Percentiles rank a stretch among this genome's conserved stretches.
phyloP scores from a whole-genome alignment of 2,888 invertebrate species.

The Leptopilina myrica region DNA sequence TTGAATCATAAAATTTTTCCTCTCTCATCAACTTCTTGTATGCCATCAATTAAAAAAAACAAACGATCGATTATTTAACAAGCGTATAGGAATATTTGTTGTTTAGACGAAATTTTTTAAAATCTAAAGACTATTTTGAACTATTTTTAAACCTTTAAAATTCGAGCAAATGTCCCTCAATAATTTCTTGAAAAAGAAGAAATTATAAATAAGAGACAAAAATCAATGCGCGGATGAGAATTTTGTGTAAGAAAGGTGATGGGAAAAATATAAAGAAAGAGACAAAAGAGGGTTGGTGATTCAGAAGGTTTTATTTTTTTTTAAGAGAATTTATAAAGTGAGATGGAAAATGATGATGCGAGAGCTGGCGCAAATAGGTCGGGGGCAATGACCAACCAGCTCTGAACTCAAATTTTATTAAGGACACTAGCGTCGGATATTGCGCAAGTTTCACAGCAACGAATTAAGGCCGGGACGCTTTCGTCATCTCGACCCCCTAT shows the following conservation, averaged over 20 bases:
- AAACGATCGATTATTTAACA: too few relatives aligned
- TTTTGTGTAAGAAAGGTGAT: slow-evolving; percentile 12
- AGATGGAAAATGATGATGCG: slow-evolving; percentile 31
- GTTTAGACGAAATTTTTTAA: too few relatives aligned
- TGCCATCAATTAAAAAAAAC: too few relatives aligned
- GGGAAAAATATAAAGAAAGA: slow-evolving; percentile 21
- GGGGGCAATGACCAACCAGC: slow-evolving; percentile 51
- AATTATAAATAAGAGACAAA: background rate
- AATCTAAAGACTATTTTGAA: too few relatives aligned
- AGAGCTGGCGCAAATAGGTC: slow-evolving; percentile 51
- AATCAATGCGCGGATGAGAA: background rate
- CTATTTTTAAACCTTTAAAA: too few relatives aligned
- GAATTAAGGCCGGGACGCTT: slow-evolving; percentile 35
- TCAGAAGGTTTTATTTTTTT: background rate
- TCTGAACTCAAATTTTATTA: slow-evolving; percentile 54
- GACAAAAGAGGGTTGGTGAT: background rate
- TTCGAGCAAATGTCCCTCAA: too few relatives aligned
- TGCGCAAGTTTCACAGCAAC: slow-evolving; percentile 47
- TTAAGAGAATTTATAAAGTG: background rate
- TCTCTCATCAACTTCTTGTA: too few relatives aligned
- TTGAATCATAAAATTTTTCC: too few relatives aligned
- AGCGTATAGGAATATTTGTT: too few relatives aligned
- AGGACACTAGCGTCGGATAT: slow-evolving; percentile 51
- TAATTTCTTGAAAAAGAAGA: background rate
- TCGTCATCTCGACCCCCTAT: slow-evolving; percentile 37